Evolutionary conservation across 2,797 vertebrate species (phyloP), one percentile per base, ranked within the genome.

Genomic region (Coilia nasus): DNA sequence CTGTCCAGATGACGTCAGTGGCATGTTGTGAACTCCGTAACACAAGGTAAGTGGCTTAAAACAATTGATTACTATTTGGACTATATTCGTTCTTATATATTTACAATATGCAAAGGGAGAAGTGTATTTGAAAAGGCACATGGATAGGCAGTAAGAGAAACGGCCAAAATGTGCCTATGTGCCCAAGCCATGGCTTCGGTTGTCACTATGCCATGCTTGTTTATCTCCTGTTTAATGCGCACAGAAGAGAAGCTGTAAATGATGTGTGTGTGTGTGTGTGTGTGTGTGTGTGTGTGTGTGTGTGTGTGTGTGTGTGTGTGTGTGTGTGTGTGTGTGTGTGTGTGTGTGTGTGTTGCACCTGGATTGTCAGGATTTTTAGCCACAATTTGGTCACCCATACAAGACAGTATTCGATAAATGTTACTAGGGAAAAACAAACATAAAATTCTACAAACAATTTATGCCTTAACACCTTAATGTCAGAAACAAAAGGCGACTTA

Each of bases 41-140:
- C 35, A 83, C 83, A 84, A 90, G 94, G 94, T 95, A 88, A 95
- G 94, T 92, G 31, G 7, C 6, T 78, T 19, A 41, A 78, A 44
- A 78, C 17, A 41, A 35, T 2, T 17, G 17, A 12, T 41, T 44
- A 3, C 21, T 7, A 17, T 44, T 78, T 44, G 17, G 19, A 44
- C 17, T 1, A 21, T 14, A 78, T 78, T 44, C 11, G 1, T 10
- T 54, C 23, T 71, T 71, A 19, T 78, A n/a, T 44, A 54, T 54
- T 54, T 9, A 3, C 2, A 41, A 41, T 41, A 2, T 11, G 6
- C 11, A 14, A 71, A 15, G 2, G 64, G 5, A 5, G 35, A 41
- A 41, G 2, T 41, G 35, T 5, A 41, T 41, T 41, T 17, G 62
- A 64, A 23, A 23, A 12, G 2, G 12, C 62, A 11, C 60, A 0